These are phyloP conservation scores for Willowsia nigromaculata DNA, from an alignment of 2,888 invertebrate species.

Conservation along the genomic window DNA sequence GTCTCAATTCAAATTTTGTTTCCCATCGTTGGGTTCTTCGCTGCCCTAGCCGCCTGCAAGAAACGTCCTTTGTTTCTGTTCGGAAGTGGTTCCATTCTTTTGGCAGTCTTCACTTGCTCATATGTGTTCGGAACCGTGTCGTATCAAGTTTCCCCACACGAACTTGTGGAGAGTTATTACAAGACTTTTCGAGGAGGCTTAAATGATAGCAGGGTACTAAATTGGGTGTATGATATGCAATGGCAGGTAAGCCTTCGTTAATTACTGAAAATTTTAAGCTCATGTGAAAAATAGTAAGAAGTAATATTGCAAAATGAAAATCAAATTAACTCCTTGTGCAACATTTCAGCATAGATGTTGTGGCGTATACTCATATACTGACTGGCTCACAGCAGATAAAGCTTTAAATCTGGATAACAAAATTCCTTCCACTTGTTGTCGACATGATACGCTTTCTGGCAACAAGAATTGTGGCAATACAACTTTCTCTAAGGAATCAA, in stretches of 20 bases:
- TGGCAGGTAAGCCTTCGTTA: constrained; percentile 38
- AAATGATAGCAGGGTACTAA: not conserved
- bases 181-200: constrained; percentile 1
- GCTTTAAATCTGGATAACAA: not conserved
- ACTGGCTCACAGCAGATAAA: constrained; percentile 40
- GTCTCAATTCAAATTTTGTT: constrained; percentile 36
- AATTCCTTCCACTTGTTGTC: constrained; percentile 60
- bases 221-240: constrained; percentile 57
- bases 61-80: constrained; percentile 28
- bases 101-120: constrained; percentile 51
- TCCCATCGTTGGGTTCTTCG: constrained; percentile 29
- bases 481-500: not conserved
- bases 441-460: not conserved
- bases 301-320: too few relatives aligned
- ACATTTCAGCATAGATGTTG: constrained; percentile 62
- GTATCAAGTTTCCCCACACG: not conserved
- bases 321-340: too few relatives aligned
- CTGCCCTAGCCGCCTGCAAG: constrained; percentile 7
- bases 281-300: too few relatives aligned
- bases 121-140: constrained; percentile 48
- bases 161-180: constrained; percentile 36
- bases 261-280: not conserved
- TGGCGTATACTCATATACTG: constrained; percentile 44
- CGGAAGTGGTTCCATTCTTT: constrained; percentile 54
- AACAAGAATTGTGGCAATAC: not conserved